A percentile compares a stretch with the other conserved stretches of the same genome.
Evolutionary conservation across 2,888 invertebrate genomes (phyloP).

Genomic region (Drosophila suboccidentalis): DNA sequence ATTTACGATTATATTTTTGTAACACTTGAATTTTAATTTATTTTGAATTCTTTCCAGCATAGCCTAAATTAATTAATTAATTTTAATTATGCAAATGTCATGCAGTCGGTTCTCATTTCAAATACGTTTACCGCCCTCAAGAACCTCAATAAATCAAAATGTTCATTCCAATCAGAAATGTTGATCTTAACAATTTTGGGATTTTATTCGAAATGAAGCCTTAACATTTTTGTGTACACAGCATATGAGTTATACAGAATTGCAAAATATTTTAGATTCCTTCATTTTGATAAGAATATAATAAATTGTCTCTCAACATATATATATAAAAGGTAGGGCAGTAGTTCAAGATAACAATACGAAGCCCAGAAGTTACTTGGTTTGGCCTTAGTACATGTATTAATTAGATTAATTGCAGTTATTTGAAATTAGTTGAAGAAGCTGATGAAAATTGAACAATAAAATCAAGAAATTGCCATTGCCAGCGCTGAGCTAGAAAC

Average conservation of each 20-base stretch:
- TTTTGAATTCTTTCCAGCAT: not conserved
- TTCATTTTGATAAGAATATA: slow-evolving; percentile 10
- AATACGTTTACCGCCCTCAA: slow-evolving; percentile 14
- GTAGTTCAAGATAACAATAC: slow-evolving; percentile 6
- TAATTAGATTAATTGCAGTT: slow-evolving; percentile 56
- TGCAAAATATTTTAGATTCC: slow-evolving; percentile 11
- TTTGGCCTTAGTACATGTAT: slow-evolving; percentile 22
- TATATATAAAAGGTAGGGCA: not conserved
- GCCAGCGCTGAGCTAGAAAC: slow-evolving; percentile 40
- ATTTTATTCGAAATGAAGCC: slow-evolving; percentile 20
- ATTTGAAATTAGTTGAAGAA: slow-evolving; percentile 53
- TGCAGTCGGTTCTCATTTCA: not conserved
- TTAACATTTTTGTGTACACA: slow-evolving; percentile 41
- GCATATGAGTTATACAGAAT: slow-evolving; percentile 4
- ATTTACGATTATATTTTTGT: not conserved
- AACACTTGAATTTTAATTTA: not conserved
- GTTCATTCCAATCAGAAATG: slow-evolving; percentile 41
- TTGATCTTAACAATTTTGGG: slow-evolving; percentile 67
- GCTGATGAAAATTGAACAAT: slow-evolving; percentile 50
- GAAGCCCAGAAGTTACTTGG: not conserved
- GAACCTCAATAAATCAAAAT: slow-evolving; percentile 54
- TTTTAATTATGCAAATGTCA: not conserved
- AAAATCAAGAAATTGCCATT: slow-evolving; percentile 68
- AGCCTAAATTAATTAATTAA: not conserved
- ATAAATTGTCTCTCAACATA: slow-evolving; percentile 8